phyloP scores from a whole-genome alignment of 23 tunicate genomes.

The Halocynthia aurantium region DNA sequence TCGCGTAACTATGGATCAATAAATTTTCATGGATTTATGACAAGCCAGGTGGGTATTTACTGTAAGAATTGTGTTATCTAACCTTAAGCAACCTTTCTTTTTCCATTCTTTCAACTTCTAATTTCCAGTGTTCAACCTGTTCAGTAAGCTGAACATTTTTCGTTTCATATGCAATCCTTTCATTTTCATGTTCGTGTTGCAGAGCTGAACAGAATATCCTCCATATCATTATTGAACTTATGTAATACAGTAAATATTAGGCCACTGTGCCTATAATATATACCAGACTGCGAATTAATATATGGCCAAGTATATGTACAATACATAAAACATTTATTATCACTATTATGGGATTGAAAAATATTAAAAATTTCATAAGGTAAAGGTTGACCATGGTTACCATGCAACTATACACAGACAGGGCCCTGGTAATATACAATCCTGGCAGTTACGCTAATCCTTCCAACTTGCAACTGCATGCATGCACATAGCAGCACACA shows the following conservation, averaged over 20 bases:
- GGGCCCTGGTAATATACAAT: neutral
- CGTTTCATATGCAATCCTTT: conserved; percentile 71
- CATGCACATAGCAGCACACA: no score
- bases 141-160: conserved; percentile 47
- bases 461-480: no score
- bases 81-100: conserved; percentile 58
- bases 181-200: conserved; percentile 49
- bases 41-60: neutral
- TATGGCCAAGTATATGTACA: neutral
- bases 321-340: neutral
- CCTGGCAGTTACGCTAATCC: neutral
- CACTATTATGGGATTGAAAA: no score
- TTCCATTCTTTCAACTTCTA: conserved; percentile 47
- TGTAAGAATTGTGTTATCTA: neutral
- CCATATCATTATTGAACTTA: no score
- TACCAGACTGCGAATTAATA: no score
- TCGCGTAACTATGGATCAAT: neutral
- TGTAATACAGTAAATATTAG: no score
- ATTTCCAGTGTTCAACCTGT: conserved; percentile 52
- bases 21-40: neutral
- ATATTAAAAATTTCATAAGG: no score
- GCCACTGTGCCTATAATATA: no score
- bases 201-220: neutral
- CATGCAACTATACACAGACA: neutral
- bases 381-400: neutral